Base-by-base conservation (phyloP, 2,888 invertebrate genomes). In the Lymantria dispar region DNA sequence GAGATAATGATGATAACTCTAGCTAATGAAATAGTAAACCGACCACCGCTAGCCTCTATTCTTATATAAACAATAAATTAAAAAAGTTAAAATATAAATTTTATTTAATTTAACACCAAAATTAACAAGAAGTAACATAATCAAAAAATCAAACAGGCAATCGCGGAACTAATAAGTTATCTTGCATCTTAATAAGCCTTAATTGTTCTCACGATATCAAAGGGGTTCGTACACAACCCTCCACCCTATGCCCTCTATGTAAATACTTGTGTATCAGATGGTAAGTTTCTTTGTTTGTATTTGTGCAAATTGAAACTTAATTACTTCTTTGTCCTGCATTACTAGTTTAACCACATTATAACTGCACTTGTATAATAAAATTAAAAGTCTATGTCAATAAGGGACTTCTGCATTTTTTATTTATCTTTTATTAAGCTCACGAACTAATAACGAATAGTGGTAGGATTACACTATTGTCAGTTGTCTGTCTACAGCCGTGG, bases 241-340 rank as follows among this genome's bases (percentile, higher is more conserved):
- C 50, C 49, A 53, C 54, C 56, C 56, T 49, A 43, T 22, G 10
- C 62, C 60, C 63, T 64, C 60, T 54, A 73, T 75, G 70, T 70
- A 74, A 74, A 76, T 74, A 68, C 65, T 64, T 53, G 54, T 43
- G 47, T 50, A 54, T 54, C 50, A 36, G 54, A 50, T 47, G 42
- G 38, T 29, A 47, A 10, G 42, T 50, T 54, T 54, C 47, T 50
- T 50, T 53, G 39, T 53, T 53, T 52, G 46, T 78, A 80, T 78
- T 73, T 80, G 78, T 80, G 80, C 79, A 80, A 84, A 85, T 83
- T 82, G 81, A 82, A 83, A 81, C 75, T 80, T 83, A 86, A 85
- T 87, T 83, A 76, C 75, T 57, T 64, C 72, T 76, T 70, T 72
- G 69, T 60, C 60, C 61, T 41, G 41, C 59, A 54, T 54, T 54